Base-by-base conservation (phyloP, 2,797 vertebrate genomes). In the Syncerus caffer region DNA sequence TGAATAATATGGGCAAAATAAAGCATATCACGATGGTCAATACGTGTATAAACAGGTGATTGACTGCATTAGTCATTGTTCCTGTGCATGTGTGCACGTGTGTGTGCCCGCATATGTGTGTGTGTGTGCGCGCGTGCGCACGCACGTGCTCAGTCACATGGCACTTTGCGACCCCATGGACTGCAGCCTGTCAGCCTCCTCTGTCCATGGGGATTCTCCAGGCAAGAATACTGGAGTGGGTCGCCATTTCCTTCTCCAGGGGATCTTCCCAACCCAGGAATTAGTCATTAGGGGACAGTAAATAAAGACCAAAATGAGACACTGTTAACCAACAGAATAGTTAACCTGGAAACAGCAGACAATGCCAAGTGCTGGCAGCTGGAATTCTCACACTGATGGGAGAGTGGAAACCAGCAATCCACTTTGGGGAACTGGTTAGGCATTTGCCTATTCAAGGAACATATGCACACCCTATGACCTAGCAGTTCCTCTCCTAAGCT, bases 111-210 rank as follows among this genome's bases (percentile, higher is more conserved):
- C n/a, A n/a, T 21, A 16, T 34, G 64, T 1, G 16, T 16, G n/a
- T 10, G 0, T 12, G 34, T 11, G 2, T 3, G 4, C 2, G 19
- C 6, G 15, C 0, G 3, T 0, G 0, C 1, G 1, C 0, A 1
- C 5, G 0, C 9, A 0, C 3, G 0, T 9, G 1, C 38, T 74
- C 71, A 74, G 34, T 23, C 67, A 38, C 19, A 71, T 38, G 19
- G 23, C 67, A 23, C 19, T 38, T 6, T 38, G 58, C 3, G 29
- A 62, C 60, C 60, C n/a, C 62, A 34, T 10, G n/a, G 16, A 67
- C 17, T 19, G 9, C 2, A 34, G 64, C n/a, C 9, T 34, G 2
- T 5, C 64, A 67, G 16, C n/a, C n/a, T 67, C 17, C 62, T 10
- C n/a, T 2, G 6, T 62, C 60, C 29, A 16, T 62, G 60, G 60